phyloP scores from a whole-genome alignment of 53 echinoderm and acorn worm species.

The Henricia sp. region DNA sequence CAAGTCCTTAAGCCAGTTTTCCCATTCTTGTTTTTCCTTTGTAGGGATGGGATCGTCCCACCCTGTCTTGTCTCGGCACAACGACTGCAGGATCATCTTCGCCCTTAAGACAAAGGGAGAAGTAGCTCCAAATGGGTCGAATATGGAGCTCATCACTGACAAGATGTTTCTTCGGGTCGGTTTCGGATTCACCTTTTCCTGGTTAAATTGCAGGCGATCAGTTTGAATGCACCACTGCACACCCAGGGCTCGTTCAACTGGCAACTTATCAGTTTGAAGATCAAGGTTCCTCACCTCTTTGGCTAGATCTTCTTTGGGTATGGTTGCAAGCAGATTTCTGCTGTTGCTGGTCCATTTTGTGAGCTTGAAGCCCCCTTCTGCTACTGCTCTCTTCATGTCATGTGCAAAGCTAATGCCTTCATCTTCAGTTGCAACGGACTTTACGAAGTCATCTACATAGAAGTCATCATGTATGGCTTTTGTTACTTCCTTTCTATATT shows the following conservation, averaged over 20 bases:
- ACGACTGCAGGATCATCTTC: conserved; percentile 67
- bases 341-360: conserved; percentile 74
- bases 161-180: conserved; percentile 57
- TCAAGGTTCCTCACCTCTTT: conserved; percentile 64
- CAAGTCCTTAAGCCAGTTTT: conserved; percentile 55
- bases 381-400: conserved; percentile 4
- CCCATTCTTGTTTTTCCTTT: too few relatives aligned
- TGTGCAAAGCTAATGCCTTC: conserved; percentile 47
- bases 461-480: conserved; percentile 61
- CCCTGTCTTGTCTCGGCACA: conserved; percentile 38
- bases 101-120: conserved; percentile 65
- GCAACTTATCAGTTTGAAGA: conserved; percentile 34
- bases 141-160: conserved; percentile 54
- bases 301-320: conserved; percentile 63
- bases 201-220: conserved; percentile 42
- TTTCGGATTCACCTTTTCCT: conserved; percentile 36
- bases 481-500: conserved; percentile 42
- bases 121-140: conserved; percentile 64
- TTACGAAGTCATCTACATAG: conserved; percentile 77
- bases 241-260: conserved; percentile 69
- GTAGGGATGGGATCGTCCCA: conserved; percentile 74
- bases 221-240: conserved; percentile 67
- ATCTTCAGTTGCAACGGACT: conserved; percentile 56
- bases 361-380: conserved; percentile 62
- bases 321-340: conserved; percentile 31